Evolutionary conservation across 2,113 vertebrate genomes (phyloP).

Genomic region (Piprites chloris): DNA sequence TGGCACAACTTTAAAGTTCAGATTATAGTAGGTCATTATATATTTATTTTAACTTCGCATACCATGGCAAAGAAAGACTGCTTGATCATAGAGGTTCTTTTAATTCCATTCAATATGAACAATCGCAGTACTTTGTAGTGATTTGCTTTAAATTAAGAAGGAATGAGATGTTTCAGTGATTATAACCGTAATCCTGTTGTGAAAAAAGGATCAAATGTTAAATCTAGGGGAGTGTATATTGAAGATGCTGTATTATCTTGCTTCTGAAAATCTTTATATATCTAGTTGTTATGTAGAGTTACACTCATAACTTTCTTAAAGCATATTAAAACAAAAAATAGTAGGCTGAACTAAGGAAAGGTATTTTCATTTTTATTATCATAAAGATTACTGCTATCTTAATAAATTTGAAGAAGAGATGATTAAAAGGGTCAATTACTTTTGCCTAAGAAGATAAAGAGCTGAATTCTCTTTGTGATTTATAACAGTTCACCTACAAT

Average conservation of each 20-base stretch:
- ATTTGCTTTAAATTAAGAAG: constrained; percentile 24
- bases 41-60: background rate
- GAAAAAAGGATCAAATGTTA: background rate
- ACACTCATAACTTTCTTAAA: background rate
- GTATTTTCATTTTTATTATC: background rate
- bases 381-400: background rate
- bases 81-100: background rate
- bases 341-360: background rate
- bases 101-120: constrained; percentile 9
- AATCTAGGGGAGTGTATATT: background rate
- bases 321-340: background rate
- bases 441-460: background rate
- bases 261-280: background rate
- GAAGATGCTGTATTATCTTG: background rate
- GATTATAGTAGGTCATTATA: background rate
- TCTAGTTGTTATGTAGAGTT: background rate
- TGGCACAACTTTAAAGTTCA: background rate
- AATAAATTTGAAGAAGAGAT: background rate
- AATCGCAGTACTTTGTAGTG: background rate
- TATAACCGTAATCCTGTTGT: background rate
- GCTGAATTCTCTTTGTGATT: background rate
- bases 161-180: background rate
- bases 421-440: background rate
- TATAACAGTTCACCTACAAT: background rate
- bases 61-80: background rate